Base-by-base conservation (phyloP, 35 echinoderm and acorn worm species). In the Amphiura filiformis region DNA sequence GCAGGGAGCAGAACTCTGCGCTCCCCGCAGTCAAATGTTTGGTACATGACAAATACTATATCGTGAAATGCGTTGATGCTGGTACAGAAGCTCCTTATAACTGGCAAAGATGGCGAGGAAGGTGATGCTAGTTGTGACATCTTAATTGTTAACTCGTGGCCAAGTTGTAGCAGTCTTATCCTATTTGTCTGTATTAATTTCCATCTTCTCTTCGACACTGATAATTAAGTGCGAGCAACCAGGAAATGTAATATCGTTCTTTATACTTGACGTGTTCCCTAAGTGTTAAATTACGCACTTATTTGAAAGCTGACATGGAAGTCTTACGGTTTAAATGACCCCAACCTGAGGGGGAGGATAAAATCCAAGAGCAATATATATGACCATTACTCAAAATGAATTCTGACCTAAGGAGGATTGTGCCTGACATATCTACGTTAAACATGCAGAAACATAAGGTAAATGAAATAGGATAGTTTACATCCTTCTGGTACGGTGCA, bases 281-380 rank as follows among this genome's bases (percentile, higher is more conserved):
- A 70, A 70, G 61, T 70, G 61, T 70, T 15, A 70, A 70, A 70
- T 70, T 70, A 70, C 61, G 15, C 61, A 70, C 61, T 70, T 70
- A n/a, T 70, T 70, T 70, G 61, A 70, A 70, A 70, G 61, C 28
- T 70, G 26, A 70, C 28, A 3, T 26, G 61, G 26, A 70, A 26
- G 15, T 70, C 41, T 47, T 4, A 4, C 17, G 41, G 41, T 47
- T 9, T 30, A 15, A 70, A n/a, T 70, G 61, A 70, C 61, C 61
- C 17, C 28, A 70, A 70, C 61, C 61, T n/a, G 26, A 70, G 61
- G 28, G 15, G 28, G 26, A n/a, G 61, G 26, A 2, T 13, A 18
- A n/a, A 70, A 5, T 26, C 7, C 26, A 70, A 26, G 17, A n/a
- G 61, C 61, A 70, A 70, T 70, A 70, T 70, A 70, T 70, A 26